Evolutionary conservation across 2,113 vertebrate genomes (phyloP), one percentile per base, ranked within the genome.

Genomic region (Prunella fulvescens): DNA sequence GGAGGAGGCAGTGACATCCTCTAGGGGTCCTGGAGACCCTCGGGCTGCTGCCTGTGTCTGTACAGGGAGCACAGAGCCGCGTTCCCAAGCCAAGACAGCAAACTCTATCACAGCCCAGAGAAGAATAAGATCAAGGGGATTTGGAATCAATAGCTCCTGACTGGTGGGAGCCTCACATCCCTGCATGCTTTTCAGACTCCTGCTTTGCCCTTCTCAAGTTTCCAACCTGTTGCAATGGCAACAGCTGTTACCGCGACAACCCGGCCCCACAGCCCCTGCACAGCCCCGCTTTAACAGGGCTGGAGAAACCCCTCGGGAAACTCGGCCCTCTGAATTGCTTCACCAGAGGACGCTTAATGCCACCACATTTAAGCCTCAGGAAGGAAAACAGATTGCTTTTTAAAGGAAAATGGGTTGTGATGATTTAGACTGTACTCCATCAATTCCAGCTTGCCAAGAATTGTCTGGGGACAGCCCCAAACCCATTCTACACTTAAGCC

Each of bases 161-260:
- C 73, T 77, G 82, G 81, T 4, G 16, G 90, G 86, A 92, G 74
- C 78, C 83, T 89, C 54, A 40, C 44, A 40, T 60, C 85, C 62
- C 67, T 66, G 83, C 58, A 19, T 2, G 66, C 74, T 86, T 95
- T 96, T 77, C 90, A 86, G 85, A 76, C 76, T 88, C 76, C 61
- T 47, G 47, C 47, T 94, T 93, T 71, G 58, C 89, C 86, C 76
- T 81, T 90, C 94, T 94, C 90, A 93, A 88, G 92, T 93, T 95
- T 97, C 94, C 90, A 92, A 95, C 85, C 78, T 95, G 90, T 91
- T 76, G 85, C 88, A 95, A 92, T 95, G 80, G 81, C 86, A 93
- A 96, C 87, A 66, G 91, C 91, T 96, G 94, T 95, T 96, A 78
- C 92, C 65, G 5, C 56, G 45, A 94, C 91, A 95, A 86, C 77